Base-by-base conservation (phyloP, 2,113 vertebrate genomes). In the Cyphomyrus plagiostoma region DNA sequence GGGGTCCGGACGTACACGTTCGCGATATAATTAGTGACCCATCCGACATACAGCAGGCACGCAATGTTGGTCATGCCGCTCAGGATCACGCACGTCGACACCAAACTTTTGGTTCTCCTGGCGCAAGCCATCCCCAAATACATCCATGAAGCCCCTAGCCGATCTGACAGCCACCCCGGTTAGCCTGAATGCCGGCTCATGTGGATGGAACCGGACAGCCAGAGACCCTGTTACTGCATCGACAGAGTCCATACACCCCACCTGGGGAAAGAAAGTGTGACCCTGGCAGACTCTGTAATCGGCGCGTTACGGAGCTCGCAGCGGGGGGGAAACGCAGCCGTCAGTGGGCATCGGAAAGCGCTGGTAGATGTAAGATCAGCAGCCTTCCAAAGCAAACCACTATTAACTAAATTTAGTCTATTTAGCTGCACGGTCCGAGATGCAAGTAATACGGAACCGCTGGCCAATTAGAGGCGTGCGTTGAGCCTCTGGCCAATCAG, bases 71-170 rank as follows among this genome's bases (percentile, higher is more conserved):
- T 99, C 97, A 99, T 98, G 92, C 98, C 98, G 93, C 98, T 99
- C 95, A 99, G 95, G 94, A 99, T 99, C 94, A 99, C 98, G 95
- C 98, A 99, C 94, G 98, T 98, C 94, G 98, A 99, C 96, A 99
- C 98, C 95, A 99, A 98, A 97, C 98, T 98, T 98, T 99, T 99
- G 96, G 97, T 98, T 96, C 98, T 99, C 96, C 98, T 98, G 95
- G 97, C 97, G 96, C 98, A 99, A 96, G 97, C 97, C 98, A 99
- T 99, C 91, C 97, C 98, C 95, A 95, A 94, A 95, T 97, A 95
- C 95, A 97, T 98, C 97, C 98, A 98, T 97, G 94, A 94, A 97
- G 96, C 93, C 93, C 92, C 94, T 90, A 88, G 56, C 90, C 94
- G 93, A 94, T 93, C 39, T 92, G 90, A 92, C 93, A 93, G 92